A percentile compares a stretch with the other conserved stretches of the same genome.
phyloP scores from a whole-genome alignment of 2,113 vertebrate species.

The Cairina moschata region DNA sequence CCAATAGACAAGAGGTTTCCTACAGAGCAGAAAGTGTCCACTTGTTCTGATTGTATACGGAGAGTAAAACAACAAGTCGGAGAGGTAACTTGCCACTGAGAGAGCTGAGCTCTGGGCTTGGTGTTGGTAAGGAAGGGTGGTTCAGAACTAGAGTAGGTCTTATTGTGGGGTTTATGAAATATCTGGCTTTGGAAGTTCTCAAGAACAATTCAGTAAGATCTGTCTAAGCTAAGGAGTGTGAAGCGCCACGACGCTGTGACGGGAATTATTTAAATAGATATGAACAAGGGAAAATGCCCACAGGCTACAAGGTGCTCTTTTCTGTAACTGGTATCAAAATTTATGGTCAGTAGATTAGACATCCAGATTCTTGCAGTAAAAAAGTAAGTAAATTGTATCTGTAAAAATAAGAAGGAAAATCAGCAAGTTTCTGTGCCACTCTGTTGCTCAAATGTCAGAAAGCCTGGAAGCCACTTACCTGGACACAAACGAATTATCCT shows the following conservation, averaged over 20 bases:
- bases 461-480: not conserved
- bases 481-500: not conserved
- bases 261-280: not conserved
- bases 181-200: not conserved
- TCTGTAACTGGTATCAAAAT: not conserved
- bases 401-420: not conserved
- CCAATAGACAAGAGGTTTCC: not conserved
- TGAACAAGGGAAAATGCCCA: not conserved
- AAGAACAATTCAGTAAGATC: constrained; percentile 3
- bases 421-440: not conserved
- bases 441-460: not conserved
- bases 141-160: not conserved
- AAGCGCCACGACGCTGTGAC: constrained; percentile 1
- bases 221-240: not conserved
- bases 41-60: not conserved
- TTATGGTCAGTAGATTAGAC: not conserved
- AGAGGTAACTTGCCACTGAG: not conserved
- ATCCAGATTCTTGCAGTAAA: not conserved
- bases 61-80: not conserved
- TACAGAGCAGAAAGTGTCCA: not conserved
- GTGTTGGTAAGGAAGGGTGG: not conserved
- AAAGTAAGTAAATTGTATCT: not conserved
- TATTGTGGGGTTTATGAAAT: not conserved
- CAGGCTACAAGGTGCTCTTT: not conserved
- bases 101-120: not conserved